Conservation (phyloP, 2,888 invertebrate genomes). For the Melanostoma mellinum region DNA sequence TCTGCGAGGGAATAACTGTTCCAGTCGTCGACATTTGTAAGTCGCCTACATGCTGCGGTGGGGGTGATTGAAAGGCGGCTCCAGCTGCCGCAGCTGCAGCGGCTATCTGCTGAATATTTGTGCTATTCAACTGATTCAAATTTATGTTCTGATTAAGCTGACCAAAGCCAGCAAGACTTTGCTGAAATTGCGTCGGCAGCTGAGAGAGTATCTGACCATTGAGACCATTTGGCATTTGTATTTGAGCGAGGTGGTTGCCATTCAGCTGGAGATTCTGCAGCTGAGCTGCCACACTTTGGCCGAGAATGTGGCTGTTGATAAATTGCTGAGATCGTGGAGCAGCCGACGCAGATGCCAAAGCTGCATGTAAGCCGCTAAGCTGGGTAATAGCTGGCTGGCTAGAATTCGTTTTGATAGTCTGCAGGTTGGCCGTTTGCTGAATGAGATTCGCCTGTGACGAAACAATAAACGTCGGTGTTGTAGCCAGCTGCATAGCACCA, state of each 20-base stretch:
- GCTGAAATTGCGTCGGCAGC: constrained; percentile 81
- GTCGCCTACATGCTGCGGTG: constrained; percentile 76
- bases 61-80: constrained; percentile 79
- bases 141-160: constrained; percentile 78
- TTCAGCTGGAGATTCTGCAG: constrained; percentile 81
- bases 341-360: constrained; percentile 76
- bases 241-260: constrained; percentile 80
- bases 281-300: constrained; percentile 81
- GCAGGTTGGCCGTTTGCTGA: constrained; percentile 81
- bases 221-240: constrained; percentile 82
- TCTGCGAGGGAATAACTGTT: constrained; percentile 74
- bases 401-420: constrained; percentile 80
- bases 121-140: constrained; percentile 80
- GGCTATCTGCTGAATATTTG: constrained; percentile 80
- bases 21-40: constrained; percentile 74
- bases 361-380: constrained; percentile 80
- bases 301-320: constrained; percentile 81
- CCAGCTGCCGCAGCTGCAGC: constrained; percentile 78
- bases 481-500: constrained; percentile 84
- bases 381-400: constrained; percentile 78
- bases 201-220: constrained; percentile 80
- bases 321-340: constrained; percentile 81
- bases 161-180: constrained; percentile 79
- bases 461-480: constrained; percentile 83
- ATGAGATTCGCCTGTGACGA: constrained; percentile 82